Conservation (phyloP, 2,113 vertebrate species). For the Paracanthobrama guichenoti region DNA sequence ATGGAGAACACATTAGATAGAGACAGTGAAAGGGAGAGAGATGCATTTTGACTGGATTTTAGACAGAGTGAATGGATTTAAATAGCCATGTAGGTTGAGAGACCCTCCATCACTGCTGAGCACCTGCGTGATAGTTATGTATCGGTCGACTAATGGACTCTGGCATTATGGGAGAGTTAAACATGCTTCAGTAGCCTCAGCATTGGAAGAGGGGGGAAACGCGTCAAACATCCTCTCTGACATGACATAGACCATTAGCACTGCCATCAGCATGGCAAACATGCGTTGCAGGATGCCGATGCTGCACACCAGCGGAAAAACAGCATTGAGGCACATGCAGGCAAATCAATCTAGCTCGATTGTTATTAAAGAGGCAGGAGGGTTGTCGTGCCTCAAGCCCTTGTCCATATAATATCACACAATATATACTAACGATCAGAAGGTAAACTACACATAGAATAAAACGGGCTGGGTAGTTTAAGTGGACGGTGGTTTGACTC, state of each 20-base stretch:
- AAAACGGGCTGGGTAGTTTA: neutral
- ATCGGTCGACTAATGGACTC: conserved; percentile 45
- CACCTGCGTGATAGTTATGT: conserved; percentile 35
- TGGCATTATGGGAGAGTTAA: conserved; percentile 43
- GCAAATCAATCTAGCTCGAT: conserved; percentile 3
- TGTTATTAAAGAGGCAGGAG: conserved; percentile 2
- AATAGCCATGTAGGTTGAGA: conserved; percentile 21
- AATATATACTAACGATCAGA: neutral
- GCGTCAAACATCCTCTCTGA: conserved; percentile 32
- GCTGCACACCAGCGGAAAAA: neutral
- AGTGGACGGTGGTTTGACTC: neutral
- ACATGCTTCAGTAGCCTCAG: conserved; percentile 28
- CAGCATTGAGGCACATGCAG: neutral
- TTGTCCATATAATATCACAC: neutral
- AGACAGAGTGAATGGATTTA: conserved; percentile 29
- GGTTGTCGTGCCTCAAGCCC: neutral
- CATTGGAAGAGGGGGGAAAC: neutral
- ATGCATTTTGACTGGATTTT: conserved; percentile 32
- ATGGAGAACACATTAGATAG: conserved; percentile 49
- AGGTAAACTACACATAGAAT: neutral
- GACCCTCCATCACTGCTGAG: conserved; percentile 25
- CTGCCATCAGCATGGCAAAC: conserved; percentile 33
- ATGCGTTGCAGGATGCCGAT: neutral
- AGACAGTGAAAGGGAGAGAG: neutral
- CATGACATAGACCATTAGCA: conserved; percentile 43